phyloP scores from a whole-genome alignment of 1,140 invertebrate species.

The Harlomillsia oculata region DNA sequence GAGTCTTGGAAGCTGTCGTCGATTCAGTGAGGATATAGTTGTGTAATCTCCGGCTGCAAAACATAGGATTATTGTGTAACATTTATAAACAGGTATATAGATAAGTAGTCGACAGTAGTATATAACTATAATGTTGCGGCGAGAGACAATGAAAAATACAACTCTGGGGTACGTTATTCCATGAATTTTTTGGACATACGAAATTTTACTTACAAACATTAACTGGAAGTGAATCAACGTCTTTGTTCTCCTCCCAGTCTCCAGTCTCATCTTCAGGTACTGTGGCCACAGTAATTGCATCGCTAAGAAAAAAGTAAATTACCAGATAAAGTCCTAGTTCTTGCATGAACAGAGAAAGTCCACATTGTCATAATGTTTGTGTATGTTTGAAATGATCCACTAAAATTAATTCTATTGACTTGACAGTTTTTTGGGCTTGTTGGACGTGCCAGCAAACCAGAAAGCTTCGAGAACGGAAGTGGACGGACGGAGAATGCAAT shows the following conservation, averaged over 20 bases:
- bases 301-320: slow-evolving; percentile 25
- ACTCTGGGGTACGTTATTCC: neutral
- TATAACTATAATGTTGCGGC: too few species aligned
- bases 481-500: too few species aligned
- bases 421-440: neutral
- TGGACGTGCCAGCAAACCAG: neutral
- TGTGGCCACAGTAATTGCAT: slow-evolving; percentile 25
- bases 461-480: too few species aligned
- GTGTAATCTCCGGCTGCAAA: too few species aligned
- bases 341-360: neutral
- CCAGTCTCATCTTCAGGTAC: slow-evolving; percentile 33
- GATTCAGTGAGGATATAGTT: slow-evolving; percentile 12
- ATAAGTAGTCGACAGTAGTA: too few species aligned
- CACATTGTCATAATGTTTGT: neutral
- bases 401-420: neutral
- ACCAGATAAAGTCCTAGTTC: slow-evolving; percentile 19
- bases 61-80: too few species aligned
- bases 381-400: too few species aligned
- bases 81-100: too few species aligned
- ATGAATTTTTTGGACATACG: neutral
- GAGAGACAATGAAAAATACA: neutral
- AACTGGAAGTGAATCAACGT: slow-evolving; percentile 21
- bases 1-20: slow-evolving; percentile 23
- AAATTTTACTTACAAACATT: slow-evolving; percentile 18
- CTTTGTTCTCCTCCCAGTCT: slow-evolving; percentile 31